A percentile compares a stretch with the other conserved stretches of the same genome.
These are phyloP conservation scores for Eulemur albifrons DNA, from an alignment of 2,797 vertebrate genomes.

Conservation along the genomic window DNA sequence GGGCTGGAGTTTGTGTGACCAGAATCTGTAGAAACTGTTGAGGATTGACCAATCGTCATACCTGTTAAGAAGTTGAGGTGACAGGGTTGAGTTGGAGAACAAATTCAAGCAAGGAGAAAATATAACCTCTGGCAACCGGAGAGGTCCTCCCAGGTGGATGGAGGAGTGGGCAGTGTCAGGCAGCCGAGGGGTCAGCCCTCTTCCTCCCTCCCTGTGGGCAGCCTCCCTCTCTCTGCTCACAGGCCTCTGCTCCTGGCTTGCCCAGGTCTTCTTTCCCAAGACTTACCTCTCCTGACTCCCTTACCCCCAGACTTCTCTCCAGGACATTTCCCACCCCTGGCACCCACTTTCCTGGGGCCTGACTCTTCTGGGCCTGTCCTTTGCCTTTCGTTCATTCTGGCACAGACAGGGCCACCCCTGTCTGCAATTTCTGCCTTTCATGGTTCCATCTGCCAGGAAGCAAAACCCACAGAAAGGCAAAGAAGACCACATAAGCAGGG, in stretches of 20 bases:
- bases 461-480: background rate
- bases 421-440: background rate
- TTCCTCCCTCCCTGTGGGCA: background rate
- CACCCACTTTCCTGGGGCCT: background rate
- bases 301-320: background rate
- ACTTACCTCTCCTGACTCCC: background rate
- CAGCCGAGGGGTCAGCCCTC: background rate
- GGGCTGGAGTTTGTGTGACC: no score
- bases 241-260: background rate
- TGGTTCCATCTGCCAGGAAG: background rate
- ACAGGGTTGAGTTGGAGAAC: background rate
- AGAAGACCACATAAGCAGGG: background rate
- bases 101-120: slow-evolving; percentile 6
- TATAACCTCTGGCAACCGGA: background rate
- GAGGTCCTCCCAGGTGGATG: background rate
- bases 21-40: background rate
- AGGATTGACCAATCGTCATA: rapidly evolving
- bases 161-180: background rate
- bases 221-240: background rate
- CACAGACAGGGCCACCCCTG: background rate
- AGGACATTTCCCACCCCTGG: background rate
- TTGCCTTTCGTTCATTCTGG: background rate
- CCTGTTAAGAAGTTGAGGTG: background rate
- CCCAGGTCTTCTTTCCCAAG: background rate
- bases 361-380: background rate